phyloP scores from a whole-genome alignment of 2,888 invertebrate species.

The Hirudinaria manillensis region DNA sequence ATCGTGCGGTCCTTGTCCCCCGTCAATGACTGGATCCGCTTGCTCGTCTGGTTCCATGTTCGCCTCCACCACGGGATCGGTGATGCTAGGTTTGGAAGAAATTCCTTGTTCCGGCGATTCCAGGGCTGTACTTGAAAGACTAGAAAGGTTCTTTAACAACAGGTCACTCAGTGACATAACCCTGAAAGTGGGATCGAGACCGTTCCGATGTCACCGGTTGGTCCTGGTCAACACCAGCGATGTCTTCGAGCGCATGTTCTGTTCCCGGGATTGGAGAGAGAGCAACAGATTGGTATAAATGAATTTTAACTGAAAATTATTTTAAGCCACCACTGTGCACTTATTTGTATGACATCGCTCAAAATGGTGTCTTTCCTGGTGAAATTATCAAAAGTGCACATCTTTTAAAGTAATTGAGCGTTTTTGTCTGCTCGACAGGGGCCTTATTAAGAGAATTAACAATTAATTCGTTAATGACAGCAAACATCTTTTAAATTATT shows the following conservation, averaged over 20 bases:
- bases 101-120: slow-evolving; percentile 36
- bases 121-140: slow-evolving; percentile 33
- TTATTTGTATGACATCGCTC: no score
- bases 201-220: slow-evolving; percentile 55
- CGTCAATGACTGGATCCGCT: slow-evolving; percentile 1
- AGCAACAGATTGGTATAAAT: slow-evolving; percentile 29
- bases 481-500: no score
- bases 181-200: slow-evolving; percentile 52
- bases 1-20: neutral
- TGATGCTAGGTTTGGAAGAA: slow-evolving; percentile 25
- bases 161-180: slow-evolving; percentile 39
- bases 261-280: slow-evolving; percentile 33
- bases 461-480: no score
- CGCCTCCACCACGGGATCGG: neutral
- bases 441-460: no score
- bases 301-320: no score
- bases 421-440: no score
- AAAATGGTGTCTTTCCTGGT: no score
- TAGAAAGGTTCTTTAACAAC: slow-evolving; percentile 38
- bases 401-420: no score
- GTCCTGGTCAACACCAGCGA: slow-evolving; percentile 55
- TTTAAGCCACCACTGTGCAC: no score
- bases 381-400: no score
- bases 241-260: slow-evolving; percentile 52
- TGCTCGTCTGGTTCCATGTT: neutral